Base-by-base conservation (phyloP, 2,888 invertebrate species). In the Cybosia mesomella region DNA sequence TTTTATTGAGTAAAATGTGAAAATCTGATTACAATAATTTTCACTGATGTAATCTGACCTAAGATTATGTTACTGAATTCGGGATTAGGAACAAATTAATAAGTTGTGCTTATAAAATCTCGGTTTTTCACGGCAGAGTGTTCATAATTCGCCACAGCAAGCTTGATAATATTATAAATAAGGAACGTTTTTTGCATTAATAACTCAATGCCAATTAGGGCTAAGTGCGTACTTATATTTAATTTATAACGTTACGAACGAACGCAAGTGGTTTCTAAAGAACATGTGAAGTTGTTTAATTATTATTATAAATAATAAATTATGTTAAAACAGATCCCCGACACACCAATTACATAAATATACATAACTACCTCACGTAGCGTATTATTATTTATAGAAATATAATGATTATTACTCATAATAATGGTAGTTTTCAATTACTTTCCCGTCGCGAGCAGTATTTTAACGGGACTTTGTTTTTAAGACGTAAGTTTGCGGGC, bases 271-370 rank as follows among this genome's bases (percentile, higher is more conserved):
- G 49, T 49, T 49, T n/a, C 32, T 21, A 53, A 32, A 24, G 15
- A 28, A 49, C 49, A 49, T n/a, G 49, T n/a, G 49, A 49, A 49
- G 49, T 49, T n/a, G 49, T 49, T n/a, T 49, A 8, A 49, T 49
- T 49, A 36, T 36, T 36, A 49, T 49, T 49, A n/a, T 8, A 18
- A n/a, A n/a, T n/a, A 49, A 61, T 61, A 61, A 80, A 77, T 76
- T 83, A 82, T n/a, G n/a, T 84, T 84, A 84, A 79, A 83, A 82
- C 81, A 83, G 81, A 81, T 73, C 67, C n/a, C 68, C 63, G 66
- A 64, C 62, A 62, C 64, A 64, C 24, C 61, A 55, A 75, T 77
- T 74, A 72, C 63, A 71, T 28, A 67, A 67, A 68, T 21, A 59
- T 67, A 68, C 43, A 39, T 65, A 67, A 68, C 70, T 71, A 34